A percentile compares a stretch with the other conserved stretches of the same genome.
Evolutionary conservation across 1,140 invertebrate genomes (phyloP).

Genomic region (Reticulitermes speratus): DNA sequence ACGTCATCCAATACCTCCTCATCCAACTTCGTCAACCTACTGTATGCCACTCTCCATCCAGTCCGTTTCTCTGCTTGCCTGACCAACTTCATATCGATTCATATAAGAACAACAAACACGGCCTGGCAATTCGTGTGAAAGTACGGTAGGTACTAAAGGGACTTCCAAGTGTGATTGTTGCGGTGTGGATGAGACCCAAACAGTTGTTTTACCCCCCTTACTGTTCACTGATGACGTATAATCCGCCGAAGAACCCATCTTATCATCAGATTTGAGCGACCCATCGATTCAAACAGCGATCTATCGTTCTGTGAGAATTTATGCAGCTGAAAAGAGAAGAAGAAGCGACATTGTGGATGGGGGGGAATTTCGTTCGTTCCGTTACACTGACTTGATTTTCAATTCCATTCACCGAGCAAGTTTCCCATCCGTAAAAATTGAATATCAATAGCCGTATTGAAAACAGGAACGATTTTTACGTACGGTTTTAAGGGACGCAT

Average conservation of each 20-base stretch:
- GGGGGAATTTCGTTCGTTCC: slow-evolving; percentile 22
- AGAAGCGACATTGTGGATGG: neutral
- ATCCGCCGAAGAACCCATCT: no score
- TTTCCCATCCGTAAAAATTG: slow-evolving; percentile 30
- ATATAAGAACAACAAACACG: no score
- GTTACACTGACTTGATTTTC: slow-evolving; percentile 27
- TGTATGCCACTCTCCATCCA: no score
- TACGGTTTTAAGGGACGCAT: neutral
- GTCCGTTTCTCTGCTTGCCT: no score
- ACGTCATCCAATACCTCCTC: no score
- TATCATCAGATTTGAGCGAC: no score
- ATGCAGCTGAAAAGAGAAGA: slow-evolving; percentile 17
- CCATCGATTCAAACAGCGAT: neutral
- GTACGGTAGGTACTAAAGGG: neutral
- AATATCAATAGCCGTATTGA: neutral
- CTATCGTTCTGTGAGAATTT: slow-evolving; percentile 24
- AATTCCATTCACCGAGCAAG: slow-evolving; percentile 24
- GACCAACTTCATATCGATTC: no score
- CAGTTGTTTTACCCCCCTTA: neutral
- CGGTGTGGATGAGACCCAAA: neutral
- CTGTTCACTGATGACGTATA: no score
- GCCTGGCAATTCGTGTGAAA: no score
- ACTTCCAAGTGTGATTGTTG: neutral
- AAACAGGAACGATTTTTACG: no score
- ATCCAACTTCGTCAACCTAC: no score